Conservation (phyloP, 1,140 invertebrate genomes). For the Tetramorium simillimum region DNA sequence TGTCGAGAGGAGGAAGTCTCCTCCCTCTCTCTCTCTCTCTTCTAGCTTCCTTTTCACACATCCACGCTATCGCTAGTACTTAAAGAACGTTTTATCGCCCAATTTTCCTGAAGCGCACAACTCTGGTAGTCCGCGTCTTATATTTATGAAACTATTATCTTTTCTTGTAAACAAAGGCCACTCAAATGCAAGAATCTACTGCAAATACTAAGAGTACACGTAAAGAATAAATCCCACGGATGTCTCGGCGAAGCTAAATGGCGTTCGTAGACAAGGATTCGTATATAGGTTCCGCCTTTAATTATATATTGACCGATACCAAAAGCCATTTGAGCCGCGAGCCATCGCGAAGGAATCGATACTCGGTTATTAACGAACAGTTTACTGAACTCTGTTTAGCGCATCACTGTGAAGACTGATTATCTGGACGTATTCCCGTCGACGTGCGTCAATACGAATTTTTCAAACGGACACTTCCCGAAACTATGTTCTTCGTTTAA, state of each 20-base stretch:
- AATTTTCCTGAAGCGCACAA: constrained; percentile 44
- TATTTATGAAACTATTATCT: constrained; percentile 64
- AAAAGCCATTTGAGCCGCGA: constrained; percentile 24
- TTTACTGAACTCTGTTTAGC: constrained; percentile 33
- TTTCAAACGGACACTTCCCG: constrained; percentile 39
- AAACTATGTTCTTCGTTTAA: constrained; percentile 47
- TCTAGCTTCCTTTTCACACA: not conserved
- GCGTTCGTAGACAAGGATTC: not conserved
- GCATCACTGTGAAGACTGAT: constrained; percentile 40
- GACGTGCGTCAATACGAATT: constrained; percentile 26
- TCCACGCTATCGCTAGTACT: not conserved
- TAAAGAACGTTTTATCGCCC: not conserved
- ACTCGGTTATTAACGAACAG: constrained; percentile 32
- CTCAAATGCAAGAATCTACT: constrained; percentile 77
- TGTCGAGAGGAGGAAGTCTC: not conserved
- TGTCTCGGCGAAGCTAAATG: constrained; percentile 19
- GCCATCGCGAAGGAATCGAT: constrained; percentile 2
- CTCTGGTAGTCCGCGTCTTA: constrained; percentile 19
- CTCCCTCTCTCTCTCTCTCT: not conserved
- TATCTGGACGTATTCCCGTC: constrained; percentile 44
- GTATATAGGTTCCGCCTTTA: not conserved
- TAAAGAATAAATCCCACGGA: constrained; percentile 39
- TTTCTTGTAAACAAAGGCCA: constrained; percentile 79
- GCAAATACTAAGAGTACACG: constrained; percentile 45
- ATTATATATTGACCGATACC: not conserved